These are phyloP conservation scores for Intellagama lesueurii DNA, from an alignment of 2,797 vertebrate genomes.

Conservation along the genomic window DNA sequence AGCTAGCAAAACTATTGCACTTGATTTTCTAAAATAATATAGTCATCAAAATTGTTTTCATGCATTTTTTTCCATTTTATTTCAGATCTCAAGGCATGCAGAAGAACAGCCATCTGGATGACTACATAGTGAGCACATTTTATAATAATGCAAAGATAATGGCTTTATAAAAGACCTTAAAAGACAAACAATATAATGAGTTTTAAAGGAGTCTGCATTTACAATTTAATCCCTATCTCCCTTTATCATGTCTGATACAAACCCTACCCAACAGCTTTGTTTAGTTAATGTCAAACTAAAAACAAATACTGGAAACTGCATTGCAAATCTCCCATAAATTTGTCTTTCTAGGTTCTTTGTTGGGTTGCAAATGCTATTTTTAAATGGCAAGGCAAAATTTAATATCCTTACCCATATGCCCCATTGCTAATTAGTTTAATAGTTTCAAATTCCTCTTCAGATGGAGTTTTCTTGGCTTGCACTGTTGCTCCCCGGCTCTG, in stretches of 20 bases:
- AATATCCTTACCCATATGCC: constrained; percentile 89
- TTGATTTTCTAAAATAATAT: neutral
- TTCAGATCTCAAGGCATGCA: neutral
- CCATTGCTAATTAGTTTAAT: constrained; percentile 98
- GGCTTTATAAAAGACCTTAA: neutral
- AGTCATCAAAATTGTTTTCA: neutral
- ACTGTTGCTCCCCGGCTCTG: constrained; percentile 83
- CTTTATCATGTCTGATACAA: neutral
- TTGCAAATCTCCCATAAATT: neutral
- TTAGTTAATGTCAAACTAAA: too few species aligned
- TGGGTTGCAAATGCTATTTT: neutral
- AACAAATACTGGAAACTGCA: too few species aligned
- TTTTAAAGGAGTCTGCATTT: neutral
- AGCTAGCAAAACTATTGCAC: neutral
- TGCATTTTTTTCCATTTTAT: neutral
- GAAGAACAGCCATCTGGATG: neutral
- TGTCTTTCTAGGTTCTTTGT: neutral
- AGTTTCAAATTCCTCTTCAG: constrained; percentile 95
- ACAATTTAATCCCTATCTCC: neutral
- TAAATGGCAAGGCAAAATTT: neutral
- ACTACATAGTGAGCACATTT: neutral
- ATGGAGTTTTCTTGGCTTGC: constrained; percentile 87
- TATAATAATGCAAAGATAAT: neutral
- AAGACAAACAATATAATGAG: neutral
- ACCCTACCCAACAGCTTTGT: too few species aligned